These are phyloP conservation scores for Drosophila emarginata DNA, from an alignment of 2,888 invertebrate genomes.

Conservation along the genomic window DNA sequence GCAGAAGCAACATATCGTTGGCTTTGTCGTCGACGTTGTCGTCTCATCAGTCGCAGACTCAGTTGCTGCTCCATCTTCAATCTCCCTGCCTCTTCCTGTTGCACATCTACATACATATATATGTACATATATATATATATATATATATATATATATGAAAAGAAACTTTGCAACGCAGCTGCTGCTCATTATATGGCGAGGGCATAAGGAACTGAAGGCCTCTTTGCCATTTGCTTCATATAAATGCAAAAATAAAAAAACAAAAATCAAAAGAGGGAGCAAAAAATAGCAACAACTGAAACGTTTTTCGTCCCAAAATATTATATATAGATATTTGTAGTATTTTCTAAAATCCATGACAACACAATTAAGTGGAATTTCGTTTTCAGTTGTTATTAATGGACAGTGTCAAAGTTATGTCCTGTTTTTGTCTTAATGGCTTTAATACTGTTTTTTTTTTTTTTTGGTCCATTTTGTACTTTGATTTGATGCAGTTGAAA, in stretches of 20 bases:
- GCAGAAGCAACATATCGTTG: conserved; percentile 29
- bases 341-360: conserved; percentile 54
- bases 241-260: background rate
- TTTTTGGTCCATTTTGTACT: conserved; percentile 35
- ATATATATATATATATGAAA: conserved; percentile 8
- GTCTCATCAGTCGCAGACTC: conserved; percentile 19
- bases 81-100: conserved; percentile 57
- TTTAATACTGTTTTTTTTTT: conserved; percentile 66
- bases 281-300: conserved; percentile 8
- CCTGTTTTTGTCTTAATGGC: conserved; percentile 21
- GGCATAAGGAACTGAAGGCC: conserved; percentile 41
- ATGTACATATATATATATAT: conserved; percentile 8
- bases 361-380: conserved; percentile 68
- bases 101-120: conserved; percentile 24
- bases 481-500: conserved; percentile 57
- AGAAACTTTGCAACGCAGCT: conserved; percentile 50
- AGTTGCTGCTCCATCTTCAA: conserved; percentile 4
- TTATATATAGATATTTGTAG: conserved; percentile 33
- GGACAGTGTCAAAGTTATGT: conserved; percentile 42
- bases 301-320: conserved; percentile 18
- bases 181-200: conserved; percentile 64
- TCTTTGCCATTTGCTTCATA: conserved; percentile 9
- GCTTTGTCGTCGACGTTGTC: conserved; percentile 19
- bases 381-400: conserved; percentile 49
- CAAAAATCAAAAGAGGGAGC: conserved; percentile 3